Conservation (phyloP, 2,797 vertebrate species). For the Sciaenops ocellatus region DNA sequence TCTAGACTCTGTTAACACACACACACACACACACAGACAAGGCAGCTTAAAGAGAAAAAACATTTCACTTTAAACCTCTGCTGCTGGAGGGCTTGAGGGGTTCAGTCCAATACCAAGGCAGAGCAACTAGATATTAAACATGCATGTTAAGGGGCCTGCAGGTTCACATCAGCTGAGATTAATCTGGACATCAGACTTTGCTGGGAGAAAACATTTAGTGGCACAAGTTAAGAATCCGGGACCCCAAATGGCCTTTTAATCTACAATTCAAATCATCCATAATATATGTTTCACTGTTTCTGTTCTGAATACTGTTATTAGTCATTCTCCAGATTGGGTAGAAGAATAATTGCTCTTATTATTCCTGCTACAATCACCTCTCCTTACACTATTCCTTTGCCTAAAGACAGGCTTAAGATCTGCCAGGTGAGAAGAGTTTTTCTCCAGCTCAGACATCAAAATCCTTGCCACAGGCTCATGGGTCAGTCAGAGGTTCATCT, state of each 20-base stretch:
- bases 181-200: conserved; percentile 30
- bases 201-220: conserved; percentile 30
- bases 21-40: conserved; percentile 28
- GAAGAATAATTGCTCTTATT: conserved; percentile 51
- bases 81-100: conserved; percentile 38
- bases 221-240: conserved; percentile 19
- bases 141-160: conserved; percentile 64
- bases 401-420: conserved; percentile 21
- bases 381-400: conserved; percentile 18
- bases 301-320: conserved; percentile 6
- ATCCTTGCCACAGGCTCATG: conserved; percentile 50
- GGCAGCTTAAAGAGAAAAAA: conserved; percentile 38
- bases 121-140: conserved; percentile 67
- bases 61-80: conserved; percentile 51
- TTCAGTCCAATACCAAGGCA: conserved; percentile 45
- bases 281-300: conserved; percentile 20
- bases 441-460: conserved; percentile 42
- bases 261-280: background rate
- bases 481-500: conserved; percentile 39
- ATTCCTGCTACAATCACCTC: conserved; percentile 25
- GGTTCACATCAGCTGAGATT: conserved; percentile 55
- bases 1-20: conserved; percentile 19
- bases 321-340: conserved; percentile 6
- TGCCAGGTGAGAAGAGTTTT: conserved; percentile 36
- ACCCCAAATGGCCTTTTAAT: conserved; percentile 17